phyloP scores from a whole-genome alignment of 2,113 vertebrate genomes.

The Hippocampus barbouri region DNA sequence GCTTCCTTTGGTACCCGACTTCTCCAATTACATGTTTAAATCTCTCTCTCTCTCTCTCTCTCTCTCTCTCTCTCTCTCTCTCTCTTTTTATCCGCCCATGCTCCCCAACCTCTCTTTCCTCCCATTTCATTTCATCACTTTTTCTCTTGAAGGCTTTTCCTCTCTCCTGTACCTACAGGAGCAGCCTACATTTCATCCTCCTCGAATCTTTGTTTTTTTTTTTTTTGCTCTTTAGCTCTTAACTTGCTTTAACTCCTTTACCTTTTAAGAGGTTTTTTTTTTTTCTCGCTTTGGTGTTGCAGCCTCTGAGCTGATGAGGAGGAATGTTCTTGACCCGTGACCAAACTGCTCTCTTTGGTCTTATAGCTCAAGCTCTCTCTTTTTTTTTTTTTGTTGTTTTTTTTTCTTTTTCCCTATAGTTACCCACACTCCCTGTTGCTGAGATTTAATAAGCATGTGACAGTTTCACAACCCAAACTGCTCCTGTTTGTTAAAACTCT shows the following conservation, averaged over 20 bases:
- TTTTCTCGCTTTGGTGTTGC: neutral
- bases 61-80: too few relatives aligned
- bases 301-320: constrained; percentile 12
- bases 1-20: constrained; percentile 6
- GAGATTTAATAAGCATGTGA: constrained; percentile 29
- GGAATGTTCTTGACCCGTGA: constrained; percentile 14
- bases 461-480: constrained; percentile 40
- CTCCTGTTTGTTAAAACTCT: constrained; percentile 12
- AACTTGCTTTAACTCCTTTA: neutral
- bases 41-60: neutral
- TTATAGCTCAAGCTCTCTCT: neutral
- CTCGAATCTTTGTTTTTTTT: constrained; percentile 6
- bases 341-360: constrained; percentile 4
- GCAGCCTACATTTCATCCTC: constrained; percentile 3
- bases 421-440: constrained; percentile 10
- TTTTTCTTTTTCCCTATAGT: neutral
- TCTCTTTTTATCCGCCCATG: neutral
- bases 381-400: neutral
- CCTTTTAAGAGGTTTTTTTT: neutral
- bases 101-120: constrained; percentile 12
- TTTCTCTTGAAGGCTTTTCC: neutral
- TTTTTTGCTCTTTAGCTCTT: neutral
- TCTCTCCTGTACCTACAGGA: neutral
- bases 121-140: constrained; percentile 5
- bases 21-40: constrained; percentile 18